Evolutionary conservation across 2,888 invertebrate species (phyloP), one percentile per base, ranked within the genome.

Genomic region (Nomada hirtipes): DNA sequence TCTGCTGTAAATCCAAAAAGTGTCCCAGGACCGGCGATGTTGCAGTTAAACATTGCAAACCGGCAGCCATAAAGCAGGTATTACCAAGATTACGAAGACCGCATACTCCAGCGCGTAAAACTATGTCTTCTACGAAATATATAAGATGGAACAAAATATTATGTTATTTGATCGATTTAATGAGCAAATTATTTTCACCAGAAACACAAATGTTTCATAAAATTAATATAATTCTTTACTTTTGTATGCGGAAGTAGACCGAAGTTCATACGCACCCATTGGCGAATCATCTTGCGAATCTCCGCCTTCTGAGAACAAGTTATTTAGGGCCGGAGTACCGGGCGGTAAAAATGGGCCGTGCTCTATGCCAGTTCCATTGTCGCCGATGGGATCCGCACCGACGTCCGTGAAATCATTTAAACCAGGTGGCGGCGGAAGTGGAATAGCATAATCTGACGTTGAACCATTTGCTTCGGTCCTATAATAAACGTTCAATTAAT

Each of bases 1-100:
- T 86, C 23, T 92, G 90, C 80, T 92, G 91, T 61, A 92, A 77
- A 75, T 92, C 91, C 64, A 95, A 91, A 89, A 96, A 95, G 90
- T 94, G 95, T 86, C 94, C 93, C 65, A 95, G 93, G 13, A 96
- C 93, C 10, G 95, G 94, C 2, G 95, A 94, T 47, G 95, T 95
- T 57, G 95, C 95, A 50, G 95, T 93, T 57, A 95, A 93, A 90
- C 95, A 95, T 91, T 95, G 95, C 63, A 95, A 92, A 11, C 95
- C 95, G 26, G 95, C 95, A 86, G 95, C 95, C 95, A 95, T 95
- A 88, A 95, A 95, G 86, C 95, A 95, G 2, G 95, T 95, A 88
- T 95, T 95, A 69, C 95, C 95, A 64, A 95, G 92, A 88, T 95
- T 95, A 15, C 93, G 92, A 73, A 95, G 93, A 47, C 95, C 95